Evolutionary conservation across 1,140 invertebrate genomes (phyloP), one percentile per base, ranked within the genome.

Genomic region (Drosophila carrolli): DNA sequence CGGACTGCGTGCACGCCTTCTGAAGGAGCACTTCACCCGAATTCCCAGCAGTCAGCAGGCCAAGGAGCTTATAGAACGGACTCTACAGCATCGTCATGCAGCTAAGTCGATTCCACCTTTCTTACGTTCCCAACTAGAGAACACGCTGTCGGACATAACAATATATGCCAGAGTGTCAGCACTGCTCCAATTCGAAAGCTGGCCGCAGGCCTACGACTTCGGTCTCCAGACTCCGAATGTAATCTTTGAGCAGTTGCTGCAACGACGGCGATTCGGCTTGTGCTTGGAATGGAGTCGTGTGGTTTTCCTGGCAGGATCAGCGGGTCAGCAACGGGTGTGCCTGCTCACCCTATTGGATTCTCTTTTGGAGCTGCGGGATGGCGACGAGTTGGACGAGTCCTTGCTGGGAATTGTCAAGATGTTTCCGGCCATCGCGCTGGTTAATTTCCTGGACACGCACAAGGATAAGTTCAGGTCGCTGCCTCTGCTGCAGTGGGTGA

Each of bases 281-380:
- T 95, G 95, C 77, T 91, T 95, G 16, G 93, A 95, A 48, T 95
- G 95, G 95, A 93, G 94, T 13, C 93, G 95, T 23, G 93, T 94
- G 2, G 93, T 92, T 7, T 73, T 81, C 13, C 29, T 91, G 3
- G 55, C 74, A 88, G 61, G 91, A 92, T 62, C 94, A 92, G 57
- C 91, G 92, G 60, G 71, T 0, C 84, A 92, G 56, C 78, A 81
- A 9, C 65, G 77, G 8, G 57, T 65, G 9, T 91, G 90, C 38
- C 37, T 89, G 27, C 60, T 76, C 0, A 79, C 73, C 5, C 61
- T 92, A 0, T 23, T 92, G 0, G 71, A 86, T 43, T 54, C 81
- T 1, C 66, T 92, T 6, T 50, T 89, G 5, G 78, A 86, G 9
- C 32, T 86, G 6, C 19, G 38, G 7, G 91, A 91, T 46, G 75